Conservation (phyloP, 1,140 invertebrate genomes). For the Zaprionus camerounensis region DNA sequence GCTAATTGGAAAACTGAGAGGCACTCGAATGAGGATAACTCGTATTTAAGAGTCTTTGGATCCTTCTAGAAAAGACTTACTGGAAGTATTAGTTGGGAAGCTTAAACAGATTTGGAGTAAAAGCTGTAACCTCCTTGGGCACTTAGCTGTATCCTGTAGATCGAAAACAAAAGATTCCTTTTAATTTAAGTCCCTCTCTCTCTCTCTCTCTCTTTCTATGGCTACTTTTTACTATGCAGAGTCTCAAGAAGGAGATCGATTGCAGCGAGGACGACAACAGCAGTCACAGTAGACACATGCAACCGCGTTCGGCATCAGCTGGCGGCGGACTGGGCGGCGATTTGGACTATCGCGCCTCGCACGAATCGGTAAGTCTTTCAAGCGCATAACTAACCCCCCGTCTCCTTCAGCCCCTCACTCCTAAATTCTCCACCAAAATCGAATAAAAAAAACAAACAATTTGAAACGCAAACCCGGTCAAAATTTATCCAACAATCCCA, state of each 20-base stretch:
- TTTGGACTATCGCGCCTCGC: constrained; percentile 90
- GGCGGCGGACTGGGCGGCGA: constrained; percentile 91
- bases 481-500: neutral
- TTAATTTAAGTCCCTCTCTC: neutral
- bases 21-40: too few relatives aligned
- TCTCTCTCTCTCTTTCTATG: neutral
- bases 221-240: constrained; percentile 86
- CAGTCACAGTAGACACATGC: constrained; percentile 82
- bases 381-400: neutral
- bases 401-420: constrained; percentile 2
- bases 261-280: constrained; percentile 90
- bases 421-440: neutral
- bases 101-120: too few relatives aligned
- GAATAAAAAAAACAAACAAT: neutral
- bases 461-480: neutral
- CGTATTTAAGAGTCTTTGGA: too few relatives aligned
- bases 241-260: constrained; percentile 94
- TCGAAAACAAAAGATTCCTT: too few relatives aligned
- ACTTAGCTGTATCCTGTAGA: too few relatives aligned
- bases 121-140: too few relatives aligned
- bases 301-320: constrained; percentile 86
- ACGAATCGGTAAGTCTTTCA: constrained; percentile 90
- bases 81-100: too few relatives aligned
- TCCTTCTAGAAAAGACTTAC: too few relatives aligned
- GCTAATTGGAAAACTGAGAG: neutral